phyloP scores from a whole-genome alignment of 2,797 vertebrate species.

The Tokudaia tokunoshimensis region DNA sequence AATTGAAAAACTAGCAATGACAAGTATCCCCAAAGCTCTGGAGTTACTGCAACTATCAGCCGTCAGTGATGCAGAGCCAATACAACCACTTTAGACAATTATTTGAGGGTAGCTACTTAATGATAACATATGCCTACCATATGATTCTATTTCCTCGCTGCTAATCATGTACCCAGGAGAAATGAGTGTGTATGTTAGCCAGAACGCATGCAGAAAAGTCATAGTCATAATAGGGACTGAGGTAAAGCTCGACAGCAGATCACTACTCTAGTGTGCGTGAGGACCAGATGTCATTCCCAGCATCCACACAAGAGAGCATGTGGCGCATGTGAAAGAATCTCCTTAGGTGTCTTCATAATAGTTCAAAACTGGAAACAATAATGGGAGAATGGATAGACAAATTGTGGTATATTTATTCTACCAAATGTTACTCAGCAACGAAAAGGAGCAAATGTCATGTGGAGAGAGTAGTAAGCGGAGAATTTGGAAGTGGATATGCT shows the following conservation, averaged over 20 bases:
- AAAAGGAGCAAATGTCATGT: slow-evolving; percentile 21
- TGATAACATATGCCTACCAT: neutral
- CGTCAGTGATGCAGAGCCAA: neutral
- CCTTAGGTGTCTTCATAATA: slow-evolving; percentile 30
- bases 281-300: neutral
- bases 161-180: neutral
- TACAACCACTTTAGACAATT: neutral
- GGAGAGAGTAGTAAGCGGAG: neutral
- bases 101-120: slow-evolving; percentile 36
- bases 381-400: slow-evolving; percentile 26
- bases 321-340: neutral
- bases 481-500: neutral
- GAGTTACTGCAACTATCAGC: neutral
- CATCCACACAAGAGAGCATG: neutral
- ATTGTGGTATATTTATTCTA: neutral
- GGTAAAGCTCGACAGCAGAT: neutral
- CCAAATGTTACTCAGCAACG: neutral
- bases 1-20: neutral
- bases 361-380: slow-evolving; percentile 52
- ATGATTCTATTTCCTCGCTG: neutral
- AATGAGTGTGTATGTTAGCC: neutral
- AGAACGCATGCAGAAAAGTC: neutral
- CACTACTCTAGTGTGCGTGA: neutral
- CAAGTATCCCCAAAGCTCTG: neutral
- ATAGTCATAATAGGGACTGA: neutral